phyloP scores from a whole-genome alignment of 2,113 vertebrate species.

The Percopsis transmontana region DNA sequence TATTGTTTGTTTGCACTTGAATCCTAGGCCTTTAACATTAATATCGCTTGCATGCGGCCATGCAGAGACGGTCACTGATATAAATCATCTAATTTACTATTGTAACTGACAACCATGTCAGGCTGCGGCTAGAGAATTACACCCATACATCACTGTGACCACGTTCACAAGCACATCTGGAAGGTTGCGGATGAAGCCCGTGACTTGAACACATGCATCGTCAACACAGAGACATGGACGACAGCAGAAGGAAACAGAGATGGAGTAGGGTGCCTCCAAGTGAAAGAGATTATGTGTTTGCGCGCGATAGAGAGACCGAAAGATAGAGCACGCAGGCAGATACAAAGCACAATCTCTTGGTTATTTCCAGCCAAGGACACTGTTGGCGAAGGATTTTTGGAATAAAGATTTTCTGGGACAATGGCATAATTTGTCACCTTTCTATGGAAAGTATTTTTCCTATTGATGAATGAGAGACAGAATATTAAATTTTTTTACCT shows the following conservation, averaged over 20 bases:
- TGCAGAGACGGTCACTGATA: slow-evolving; percentile 35
- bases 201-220: slow-evolving; percentile 21
- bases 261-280: neutral
- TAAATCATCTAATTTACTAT: slow-evolving; percentile 72
- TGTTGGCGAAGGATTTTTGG: neutral
- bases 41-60: slow-evolving; percentile 46
- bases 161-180: slow-evolving; percentile 58
- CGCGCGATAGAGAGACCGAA: neutral
- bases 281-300: slow-evolving; percentile 20
- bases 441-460: neutral
- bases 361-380: slow-evolving; percentile 8
- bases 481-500: neutral
- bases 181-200: slow-evolving; percentile 33
- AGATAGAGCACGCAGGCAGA: neutral
- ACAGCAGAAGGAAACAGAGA: neutral
- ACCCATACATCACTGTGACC: slow-evolving; percentile 67
- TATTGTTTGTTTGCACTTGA: slow-evolving; percentile 7
- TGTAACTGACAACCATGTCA: slow-evolving; percentile 65
- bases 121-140: slow-evolving; percentile 48
- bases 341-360: slow-evolving; percentile 8
- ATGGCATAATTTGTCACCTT: neutral
- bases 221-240: slow-evolving; percentile 3
- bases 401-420: neutral
- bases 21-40: slow-evolving; percentile 36
- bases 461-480: neutral